These are phyloP conservation scores for Silurus aristotelis DNA, from an alignment of 2,797 vertebrate species.

Conservation along the genomic window DNA sequence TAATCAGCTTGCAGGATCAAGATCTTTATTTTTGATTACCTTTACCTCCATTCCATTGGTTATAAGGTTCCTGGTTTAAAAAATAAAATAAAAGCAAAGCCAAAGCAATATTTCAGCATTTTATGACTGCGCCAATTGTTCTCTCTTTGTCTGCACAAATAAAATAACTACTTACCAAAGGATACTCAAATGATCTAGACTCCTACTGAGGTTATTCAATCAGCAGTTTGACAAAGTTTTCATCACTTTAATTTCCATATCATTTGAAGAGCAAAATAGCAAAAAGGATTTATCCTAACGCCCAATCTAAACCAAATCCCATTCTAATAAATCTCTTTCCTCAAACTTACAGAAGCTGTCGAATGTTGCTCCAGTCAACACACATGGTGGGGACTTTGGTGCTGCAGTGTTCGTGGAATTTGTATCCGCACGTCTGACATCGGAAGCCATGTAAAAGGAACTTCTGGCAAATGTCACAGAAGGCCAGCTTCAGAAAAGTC, in stretches of 20 bases:
- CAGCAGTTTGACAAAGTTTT: neutral
- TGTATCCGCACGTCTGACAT: slow-evolving; percentile 89
- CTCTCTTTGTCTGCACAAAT: neutral
- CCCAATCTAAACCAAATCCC: neutral
- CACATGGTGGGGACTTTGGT: slow-evolving; percentile 90
- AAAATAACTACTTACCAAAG: neutral
- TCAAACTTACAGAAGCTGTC: slow-evolving; percentile 82
- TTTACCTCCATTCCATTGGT: neutral
- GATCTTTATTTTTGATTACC: neutral
- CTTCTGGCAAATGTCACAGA: slow-evolving; percentile 89
- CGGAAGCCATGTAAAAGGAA: slow-evolving; percentile 87
- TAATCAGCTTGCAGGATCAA: neutral
- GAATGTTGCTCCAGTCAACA: slow-evolving; percentile 89
- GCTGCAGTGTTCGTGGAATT: slow-evolving; percentile 90
- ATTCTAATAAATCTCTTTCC: neutral
- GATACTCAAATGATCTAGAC: neutral
- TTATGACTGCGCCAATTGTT: neutral
- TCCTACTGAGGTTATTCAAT: neutral
- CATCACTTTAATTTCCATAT: neutral
- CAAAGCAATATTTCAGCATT: neutral
- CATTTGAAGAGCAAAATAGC: no score
- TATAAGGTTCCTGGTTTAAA: neutral
- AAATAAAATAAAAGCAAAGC: neutral
- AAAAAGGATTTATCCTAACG: no score
- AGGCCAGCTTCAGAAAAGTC: slow-evolving; percentile 86